Base-by-base conservation (phyloP, 2,888 invertebrate genomes). In the Melipona beecheii region DNA sequence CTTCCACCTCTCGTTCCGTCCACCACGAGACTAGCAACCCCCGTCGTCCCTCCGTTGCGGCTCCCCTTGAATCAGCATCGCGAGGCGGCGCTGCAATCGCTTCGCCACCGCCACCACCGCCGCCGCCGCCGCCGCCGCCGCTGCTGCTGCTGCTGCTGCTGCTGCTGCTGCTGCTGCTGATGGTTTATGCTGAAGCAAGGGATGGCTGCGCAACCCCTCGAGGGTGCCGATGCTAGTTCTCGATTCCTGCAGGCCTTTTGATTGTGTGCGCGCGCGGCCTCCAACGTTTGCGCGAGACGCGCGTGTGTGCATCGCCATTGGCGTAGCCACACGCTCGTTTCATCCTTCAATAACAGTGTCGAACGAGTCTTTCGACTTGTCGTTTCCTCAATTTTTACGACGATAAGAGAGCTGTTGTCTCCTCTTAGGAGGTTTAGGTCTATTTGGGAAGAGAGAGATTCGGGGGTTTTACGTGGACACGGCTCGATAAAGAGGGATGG, bases 51-150 rank as follows among this genome's bases (percentile, higher is more conserved):
- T 82, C 86, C 81, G 86, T 92, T 78, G 92, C 92, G 72, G 94
- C 93, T 77, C 92, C 93, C 78, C 64, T 81, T 80, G n/a, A 91
- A 90, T 31, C 91, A 91, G 24, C 92, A 76, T 82, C 74, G 78
- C 52, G 65, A 78, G 72, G 75, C 62, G 89, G 91, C 81, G 86
- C 90, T 91, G 56, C 50, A 60, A 31, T 76, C 68, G 74, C 66
- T 15, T 13, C 31, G 69, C 68, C 72, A 70, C 72, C 66, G 60
- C 80, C 72, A 75, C 83, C 54, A 9, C 54, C 73, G 76, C 70
- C 65, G 66, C 78, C 71, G 71, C 84, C 27, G 24, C 58, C 15
- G 24, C 24, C 54, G 52, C 73, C 24, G 60, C 69, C 21, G 69
- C 58, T 15, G 66, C 72, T 49, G 73, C 87, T 78, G 83, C 70